These are phyloP conservation scores for Pararge aegeria DNA, from an alignment of 1,140 invertebrate genomes.

Conservation along the genomic window DNA sequence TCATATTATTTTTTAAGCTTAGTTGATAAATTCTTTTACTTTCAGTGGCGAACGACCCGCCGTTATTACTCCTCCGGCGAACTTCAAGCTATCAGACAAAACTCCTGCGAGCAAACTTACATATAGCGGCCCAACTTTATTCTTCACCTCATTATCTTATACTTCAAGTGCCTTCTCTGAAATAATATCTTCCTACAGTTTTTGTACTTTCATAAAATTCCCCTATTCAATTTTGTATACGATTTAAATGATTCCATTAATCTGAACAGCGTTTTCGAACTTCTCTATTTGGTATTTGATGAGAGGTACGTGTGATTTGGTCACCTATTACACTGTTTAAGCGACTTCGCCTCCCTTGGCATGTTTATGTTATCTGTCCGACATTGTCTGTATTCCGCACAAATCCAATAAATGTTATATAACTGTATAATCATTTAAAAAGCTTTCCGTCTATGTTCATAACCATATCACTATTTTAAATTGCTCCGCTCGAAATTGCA, in stretches of 20 bases:
- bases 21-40: slow-evolving; percentile 42
- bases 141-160: slow-evolving; percentile 31
- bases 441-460: slow-evolving; percentile 5
- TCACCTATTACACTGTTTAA: slow-evolving; percentile 13
- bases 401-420: slow-evolving; percentile 6
- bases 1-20: slow-evolving; percentile 1
- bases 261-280: background rate
- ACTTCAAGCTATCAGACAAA: slow-evolving; percentile 84
- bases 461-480: slow-evolving; percentile 8
- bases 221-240: background rate
- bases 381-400: slow-evolving; percentile 14
- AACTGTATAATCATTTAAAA: background rate
- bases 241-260: too few relatives aligned
- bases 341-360: slow-evolving; percentile 21
- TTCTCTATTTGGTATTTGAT: slow-evolving; percentile 5
- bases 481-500: slow-evolving; percentile 16
- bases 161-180: slow-evolving; percentile 62
- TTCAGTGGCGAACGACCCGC: slow-evolving; percentile 85
- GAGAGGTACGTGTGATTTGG: slow-evolving; percentile 30
- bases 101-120: slow-evolving; percentile 88
- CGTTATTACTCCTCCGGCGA: slow-evolving; percentile 85
- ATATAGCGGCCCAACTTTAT: slow-evolving; percentile 80
- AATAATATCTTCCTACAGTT: slow-evolving; percentile 29
- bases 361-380: slow-evolving; percentile 7
- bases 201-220: slow-evolving; percentile 23